Evolutionary conservation across 2,888 invertebrate species (phyloP), one percentile per base, ranked within the genome.

Genomic region (Dorcus parallelipipedus): DNA sequence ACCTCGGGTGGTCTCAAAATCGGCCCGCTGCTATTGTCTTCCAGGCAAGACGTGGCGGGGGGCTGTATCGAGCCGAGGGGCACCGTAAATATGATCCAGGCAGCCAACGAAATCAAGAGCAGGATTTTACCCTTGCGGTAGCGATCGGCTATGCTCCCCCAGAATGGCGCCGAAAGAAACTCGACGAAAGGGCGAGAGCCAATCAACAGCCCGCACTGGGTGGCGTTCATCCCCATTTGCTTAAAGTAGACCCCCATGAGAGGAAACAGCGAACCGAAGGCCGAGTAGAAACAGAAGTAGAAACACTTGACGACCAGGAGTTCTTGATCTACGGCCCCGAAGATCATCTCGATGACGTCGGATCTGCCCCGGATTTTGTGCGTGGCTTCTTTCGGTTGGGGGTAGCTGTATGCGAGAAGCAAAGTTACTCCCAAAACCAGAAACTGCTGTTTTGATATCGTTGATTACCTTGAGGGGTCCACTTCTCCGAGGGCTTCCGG

Each of bases 171-270:
- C 56, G 96, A 93, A 54, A 97, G 82, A 78, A 98, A 97, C 80
- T 99, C 98, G 49, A 99, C 93, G 76, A 99, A 94, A 1, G 98
- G 98, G 62, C 99, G 84, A 68, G 95, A 90, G 26, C 99, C 98
- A 69, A 97, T 93, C n/a, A 95, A 83, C 56, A 94, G 82, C 5
- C 97, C 97, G 73, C 95, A 93, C 77, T 97, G 97, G 14, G 91
- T 91, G 1, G 97, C 94, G 79, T 97, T 97, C 96, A 99, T 97
- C 60, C 97, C 78, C 89, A 98, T 91, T 82, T 98, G 98, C 81
- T 99, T 99, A 84, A 99, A 99, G 81, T 98, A 99, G 48, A 99
- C 95, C 40, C 97, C 98, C 90, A 99, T 93, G 61, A 99, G 82
- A 0, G 99, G 99, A 76, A 98, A 99, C 10, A 99, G 84, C 1